Evolutionary conservation across 2,113 vertebrate genomes (phyloP), one percentile per base, ranked within the genome.

Genomic region (Blennius ocellaris): DNA sequence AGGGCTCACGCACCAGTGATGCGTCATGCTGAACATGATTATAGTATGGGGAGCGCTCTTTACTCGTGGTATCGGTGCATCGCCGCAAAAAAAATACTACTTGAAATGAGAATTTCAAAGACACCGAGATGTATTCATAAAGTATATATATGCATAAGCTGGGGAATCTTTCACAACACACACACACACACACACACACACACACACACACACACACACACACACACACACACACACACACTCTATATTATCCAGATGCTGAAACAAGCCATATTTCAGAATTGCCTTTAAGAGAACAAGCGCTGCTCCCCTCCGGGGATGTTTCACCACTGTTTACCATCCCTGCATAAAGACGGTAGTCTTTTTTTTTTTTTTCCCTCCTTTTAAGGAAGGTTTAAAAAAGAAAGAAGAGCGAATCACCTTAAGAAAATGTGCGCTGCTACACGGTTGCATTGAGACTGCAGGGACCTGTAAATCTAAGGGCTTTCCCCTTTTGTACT

Each of bases 401-500:
- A 63, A 45, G 7, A 51, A 51, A 14, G 5, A 14, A 47, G 3
- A 47, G 11, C 12, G 11, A 7, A n/a, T 36, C 8, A 9, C 5
- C 30, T 68, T 68, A 51, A 15, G 15, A 73, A 80, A 78, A 75
- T 69, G 75, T 86, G 70, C 80, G 62, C 69, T 74, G 69, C 63
- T 71, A 58, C 78, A 81, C 76, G 78, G 63, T 87, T 84, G 80
- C 69, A 73, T 85, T 84, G 65, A 85, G 80, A 76, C 88, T 83
- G 82, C 77, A 62, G 84, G 82, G 87, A 89, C 81, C 81, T 79
- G 79, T 92, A 90, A 89, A 91, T 88, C 84, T 86, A 73, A 80
- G 84, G 80, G 88, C 73, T 88, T 88, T 90, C 72, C 80, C 86
- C 83, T 88, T 92, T 87, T 86, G 76, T 92, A 73, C 82, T 77